Evolutionary conservation across 2,113 vertebrate species (phyloP).

Genomic region (Perca fluviatilis): DNA sequence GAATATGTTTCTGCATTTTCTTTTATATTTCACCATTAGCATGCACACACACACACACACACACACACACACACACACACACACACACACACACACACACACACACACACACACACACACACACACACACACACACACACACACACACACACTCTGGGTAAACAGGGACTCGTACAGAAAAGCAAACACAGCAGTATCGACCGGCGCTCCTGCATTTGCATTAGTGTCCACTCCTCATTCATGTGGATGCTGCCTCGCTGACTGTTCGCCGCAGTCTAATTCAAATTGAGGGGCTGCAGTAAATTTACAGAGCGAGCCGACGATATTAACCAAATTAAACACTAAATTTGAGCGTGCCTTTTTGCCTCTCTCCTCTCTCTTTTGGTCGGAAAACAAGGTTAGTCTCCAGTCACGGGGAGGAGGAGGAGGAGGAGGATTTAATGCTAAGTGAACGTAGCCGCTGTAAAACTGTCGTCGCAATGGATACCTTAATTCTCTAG

Average conservation of each 20-base stretch:
- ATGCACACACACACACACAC: neutral
- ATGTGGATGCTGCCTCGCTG: slow-evolving; percentile 56
- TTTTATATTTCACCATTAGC: slow-evolving; percentile 50
- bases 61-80: neutral
- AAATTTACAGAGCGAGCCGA: slow-evolving; percentile 65
- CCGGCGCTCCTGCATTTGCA: slow-evolving; percentile 64
- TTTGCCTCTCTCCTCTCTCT: slow-evolving; percentile 38
- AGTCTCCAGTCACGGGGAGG: slow-evolving; percentile 46
- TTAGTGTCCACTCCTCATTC: slow-evolving; percentile 69
- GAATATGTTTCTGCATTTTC: slow-evolving; percentile 37
- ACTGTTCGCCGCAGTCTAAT: slow-evolving; percentile 64
- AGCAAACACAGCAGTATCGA: slow-evolving; percentile 79
- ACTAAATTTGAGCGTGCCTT: slow-evolving; percentile 63
- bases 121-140: slow-evolving; percentile 1
- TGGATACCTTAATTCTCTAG: slow-evolving; percentile 69
- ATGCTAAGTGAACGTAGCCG: slow-evolving; percentile 61
- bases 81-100: neutral
- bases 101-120: slow-evolving; percentile 16
- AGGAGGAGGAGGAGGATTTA: slow-evolving; percentile 63
- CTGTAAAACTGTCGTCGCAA: slow-evolving; percentile 79
- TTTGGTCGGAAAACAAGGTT: slow-evolving; percentile 48
- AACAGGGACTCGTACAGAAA: slow-evolving; percentile 64
- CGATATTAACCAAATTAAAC: slow-evolving; percentile 82
- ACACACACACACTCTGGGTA: slow-evolving; percentile 5
- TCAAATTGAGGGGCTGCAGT: slow-evolving; percentile 66